A percentile compares a stretch with the other conserved stretches of the same genome.
These are phyloP conservation scores for Austrolebias charrua DNA, from an alignment of 2,797 vertebrate genomes.

Conservation along the genomic window DNA sequence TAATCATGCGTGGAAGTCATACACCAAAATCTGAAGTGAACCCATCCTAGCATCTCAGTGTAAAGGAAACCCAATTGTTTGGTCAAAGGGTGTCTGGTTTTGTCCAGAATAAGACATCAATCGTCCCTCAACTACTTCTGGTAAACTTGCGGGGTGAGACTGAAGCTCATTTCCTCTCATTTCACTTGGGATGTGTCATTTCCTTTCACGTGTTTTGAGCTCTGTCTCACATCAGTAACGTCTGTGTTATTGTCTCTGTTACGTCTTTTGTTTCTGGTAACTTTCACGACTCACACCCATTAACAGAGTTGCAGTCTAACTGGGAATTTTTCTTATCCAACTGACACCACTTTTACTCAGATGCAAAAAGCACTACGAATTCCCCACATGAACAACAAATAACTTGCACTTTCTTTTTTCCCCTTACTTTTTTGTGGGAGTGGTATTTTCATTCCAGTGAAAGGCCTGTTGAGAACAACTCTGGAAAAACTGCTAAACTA, in stretches of 20 bases:
- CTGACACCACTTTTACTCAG: not conserved
- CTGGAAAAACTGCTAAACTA: conserved; percentile 62
- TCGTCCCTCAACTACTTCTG: conserved; percentile 41
- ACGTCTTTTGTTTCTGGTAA: conserved; percentile 40
- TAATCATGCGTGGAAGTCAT: conserved; percentile 31
- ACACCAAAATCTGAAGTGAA: conserved; percentile 36
- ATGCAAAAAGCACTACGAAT: not conserved
- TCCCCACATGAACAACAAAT: not conserved
- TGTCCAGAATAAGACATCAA: conserved; percentile 44
- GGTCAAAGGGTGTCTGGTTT: conserved; percentile 41
- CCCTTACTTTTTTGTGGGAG: conserved; percentile 6
- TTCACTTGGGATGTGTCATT: conserved; percentile 64
- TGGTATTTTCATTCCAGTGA: conserved; percentile 46
- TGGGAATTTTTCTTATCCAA: conserved; percentile 41
- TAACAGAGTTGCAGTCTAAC: conserved; percentile 3
- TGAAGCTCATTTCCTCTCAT: conserved; percentile 27
- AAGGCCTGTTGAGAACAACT: conserved; percentile 67
- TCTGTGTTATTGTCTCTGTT: conserved; percentile 25
- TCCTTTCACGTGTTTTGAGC: conserved; percentile 46
- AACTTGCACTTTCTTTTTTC: conserved; percentile 30
- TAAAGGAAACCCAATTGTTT: conserved; percentile 63
- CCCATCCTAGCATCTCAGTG: conserved; percentile 41
- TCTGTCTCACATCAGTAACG: conserved; percentile 27
- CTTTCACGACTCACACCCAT: conserved; percentile 48
- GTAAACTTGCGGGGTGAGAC: conserved; percentile 34